Evolutionary conservation across 2,797 vertebrate genomes (phyloP).

Genomic region (Scleropages formosus): DNA sequence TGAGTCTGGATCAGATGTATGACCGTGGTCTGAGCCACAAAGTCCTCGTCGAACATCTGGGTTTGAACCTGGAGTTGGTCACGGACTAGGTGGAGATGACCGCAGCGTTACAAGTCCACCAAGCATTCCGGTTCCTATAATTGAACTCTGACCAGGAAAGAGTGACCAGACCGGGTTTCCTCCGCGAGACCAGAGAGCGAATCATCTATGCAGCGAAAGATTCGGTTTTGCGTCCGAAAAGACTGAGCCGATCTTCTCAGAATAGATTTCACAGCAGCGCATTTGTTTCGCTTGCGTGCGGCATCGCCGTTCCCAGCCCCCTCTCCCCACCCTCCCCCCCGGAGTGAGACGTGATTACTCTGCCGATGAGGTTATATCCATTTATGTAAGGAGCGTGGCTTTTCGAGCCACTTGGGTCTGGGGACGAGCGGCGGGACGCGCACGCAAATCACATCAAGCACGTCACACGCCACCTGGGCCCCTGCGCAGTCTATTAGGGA

Average conservation of each 20-base stretch:
- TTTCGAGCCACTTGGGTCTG: neutral
- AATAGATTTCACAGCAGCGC: conserved; percentile 5
- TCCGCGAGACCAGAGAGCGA: neutral
- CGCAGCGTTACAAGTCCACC: too few species aligned
- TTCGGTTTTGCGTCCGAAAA: neutral
- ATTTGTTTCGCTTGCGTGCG: neutral
- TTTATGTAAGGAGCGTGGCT: conserved; percentile 20
- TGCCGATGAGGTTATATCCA: conserved; percentile 28
- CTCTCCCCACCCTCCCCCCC: conserved; percentile 13
- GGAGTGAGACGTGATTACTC: conserved; percentile 13
- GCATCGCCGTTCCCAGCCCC: neutral
- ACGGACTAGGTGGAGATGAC: neutral
- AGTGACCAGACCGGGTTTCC: neutral
- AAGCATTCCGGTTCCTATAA: neutral
- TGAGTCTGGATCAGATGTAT: neutral
- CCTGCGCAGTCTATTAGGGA: neutral
- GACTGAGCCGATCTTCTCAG: conserved; percentile 13
- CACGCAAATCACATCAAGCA: neutral
- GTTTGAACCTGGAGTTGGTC: neutral
- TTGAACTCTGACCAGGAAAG: too few species aligned
- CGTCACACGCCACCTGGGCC: neutral
- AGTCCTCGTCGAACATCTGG: neutral
- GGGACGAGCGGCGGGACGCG: neutral
- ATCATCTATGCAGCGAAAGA: neutral
- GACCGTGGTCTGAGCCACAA: neutral